These are phyloP conservation scores for Pipistrellus nathusii DNA, from an alignment of 2,797 vertebrate genomes.

Conservation along the genomic window DNA sequence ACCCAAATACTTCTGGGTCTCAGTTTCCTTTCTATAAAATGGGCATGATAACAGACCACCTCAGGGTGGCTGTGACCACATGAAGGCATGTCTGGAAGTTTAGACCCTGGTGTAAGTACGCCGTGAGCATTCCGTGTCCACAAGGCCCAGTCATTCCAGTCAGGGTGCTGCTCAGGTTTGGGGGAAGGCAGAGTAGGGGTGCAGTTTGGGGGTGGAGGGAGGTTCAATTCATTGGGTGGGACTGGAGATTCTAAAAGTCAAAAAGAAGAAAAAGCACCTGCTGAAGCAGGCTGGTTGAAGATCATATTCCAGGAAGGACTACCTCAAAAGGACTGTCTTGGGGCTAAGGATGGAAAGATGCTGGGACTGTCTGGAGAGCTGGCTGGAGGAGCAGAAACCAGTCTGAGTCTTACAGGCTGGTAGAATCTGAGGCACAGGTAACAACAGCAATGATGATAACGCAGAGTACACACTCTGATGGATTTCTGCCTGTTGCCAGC, in stretches of 20 bases:
- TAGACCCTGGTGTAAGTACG: background rate
- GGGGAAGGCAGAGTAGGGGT: background rate
- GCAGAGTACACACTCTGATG: background rate
- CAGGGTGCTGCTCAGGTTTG: background rate
- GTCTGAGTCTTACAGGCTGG: background rate
- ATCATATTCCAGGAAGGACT: conserved; percentile 53
- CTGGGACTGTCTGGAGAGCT: background rate
- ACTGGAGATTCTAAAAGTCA: background rate
- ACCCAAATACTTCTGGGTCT: background rate
- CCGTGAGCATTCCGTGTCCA: background rate
- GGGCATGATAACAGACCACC: background rate
- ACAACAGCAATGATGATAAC: background rate
- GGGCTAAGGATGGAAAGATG: background rate
- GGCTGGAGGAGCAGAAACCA: background rate
- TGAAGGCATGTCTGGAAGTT: background rate
- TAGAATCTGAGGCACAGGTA: background rate
- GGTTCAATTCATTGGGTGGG: background rate
- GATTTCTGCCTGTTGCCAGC: background rate
- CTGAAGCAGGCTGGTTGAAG: background rate
- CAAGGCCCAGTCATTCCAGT: background rate
- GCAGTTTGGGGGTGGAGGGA: background rate
- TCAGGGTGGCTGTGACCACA: background rate
- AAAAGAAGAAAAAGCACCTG: background rate
- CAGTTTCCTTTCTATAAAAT: background rate
- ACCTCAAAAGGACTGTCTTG: background rate